A percentile compares a stretch with the other conserved stretches of the same genome.
Conservation (phyloP, 2,113 vertebrate species). For the Tringa solitaria region DNA sequence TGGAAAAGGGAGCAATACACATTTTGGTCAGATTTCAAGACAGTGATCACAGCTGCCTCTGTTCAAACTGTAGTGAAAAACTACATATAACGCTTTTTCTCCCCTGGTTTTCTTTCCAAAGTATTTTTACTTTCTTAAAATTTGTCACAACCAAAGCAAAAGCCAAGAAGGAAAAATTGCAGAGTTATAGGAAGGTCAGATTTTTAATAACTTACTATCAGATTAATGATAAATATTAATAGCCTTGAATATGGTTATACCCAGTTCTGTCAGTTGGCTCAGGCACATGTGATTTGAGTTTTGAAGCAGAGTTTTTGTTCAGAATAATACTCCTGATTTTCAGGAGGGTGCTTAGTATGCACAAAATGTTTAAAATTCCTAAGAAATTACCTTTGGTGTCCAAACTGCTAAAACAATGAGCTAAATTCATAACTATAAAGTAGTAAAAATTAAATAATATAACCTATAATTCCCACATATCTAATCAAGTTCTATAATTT, state of each 20-base stretch:
- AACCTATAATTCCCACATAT: neutral
- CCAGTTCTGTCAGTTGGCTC: neutral
- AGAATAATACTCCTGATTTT: neutral
- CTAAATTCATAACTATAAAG: neutral
- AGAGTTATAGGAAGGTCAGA: neutral
- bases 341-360: neutral
- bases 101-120: neutral
- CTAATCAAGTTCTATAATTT: neutral
- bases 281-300: neutral
- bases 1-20: neutral
- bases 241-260: neutral
- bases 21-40: neutral
- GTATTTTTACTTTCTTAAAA: neutral
- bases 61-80: neutral
- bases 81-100: neutral
- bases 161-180: neutral
- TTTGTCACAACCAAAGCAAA: neutral
- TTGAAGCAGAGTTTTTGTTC: neutral
- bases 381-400: neutral
- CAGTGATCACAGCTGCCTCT: neutral
- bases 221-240: neutral
- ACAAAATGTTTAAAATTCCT: neutral
- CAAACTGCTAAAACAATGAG: neutral
- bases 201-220: neutral
- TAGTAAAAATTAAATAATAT: neutral